phyloP scores from a whole-genome alignment of 2,113 vertebrate species.

The Odocoileus virginianus region DNA sequence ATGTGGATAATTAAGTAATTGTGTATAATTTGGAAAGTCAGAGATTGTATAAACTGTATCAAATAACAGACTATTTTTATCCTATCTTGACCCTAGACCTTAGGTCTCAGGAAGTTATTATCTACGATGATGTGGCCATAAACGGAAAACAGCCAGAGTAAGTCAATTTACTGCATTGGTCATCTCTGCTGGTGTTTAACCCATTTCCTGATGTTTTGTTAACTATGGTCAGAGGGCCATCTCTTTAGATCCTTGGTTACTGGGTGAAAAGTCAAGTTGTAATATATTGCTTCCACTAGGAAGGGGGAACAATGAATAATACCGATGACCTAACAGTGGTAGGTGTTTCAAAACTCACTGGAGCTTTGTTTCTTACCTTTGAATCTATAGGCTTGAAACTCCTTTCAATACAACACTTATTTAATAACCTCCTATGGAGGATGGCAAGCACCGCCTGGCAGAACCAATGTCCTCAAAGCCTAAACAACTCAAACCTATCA shows the following conservation, averaged over 20 bases:
- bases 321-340: not conserved
- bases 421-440: not conserved
- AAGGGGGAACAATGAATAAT: not conserved
- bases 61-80: slow-evolving; percentile 4
- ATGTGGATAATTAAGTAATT: not conserved
- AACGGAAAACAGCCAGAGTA: slow-evolving; percentile 69
- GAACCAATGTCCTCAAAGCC: not conserved
- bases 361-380: not conserved
- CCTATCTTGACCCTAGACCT: slow-evolving; percentile 52
- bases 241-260: not conserved
- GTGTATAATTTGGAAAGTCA: not conserved
- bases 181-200: not conserved
- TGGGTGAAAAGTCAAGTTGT: not conserved
- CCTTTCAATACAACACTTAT: not conserved
- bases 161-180: slow-evolving; percentile 31
- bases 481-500: not conserved
- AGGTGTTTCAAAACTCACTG: not conserved
- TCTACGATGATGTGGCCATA: slow-evolving; percentile 66
- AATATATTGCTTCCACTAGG: too few relatives aligned
- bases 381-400: not conserved
- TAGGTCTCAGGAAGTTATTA: slow-evolving; percentile 56
- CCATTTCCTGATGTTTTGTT: not conserved
- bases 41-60: not conserved
- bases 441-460: not conserved
- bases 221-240: not conserved